Percentiles rank a stretch among this genome's conserved stretches.
Evolutionary conservation across 2,113 vertebrate species (phyloP).

Genomic region (Bufo gargarizans): DNA sequence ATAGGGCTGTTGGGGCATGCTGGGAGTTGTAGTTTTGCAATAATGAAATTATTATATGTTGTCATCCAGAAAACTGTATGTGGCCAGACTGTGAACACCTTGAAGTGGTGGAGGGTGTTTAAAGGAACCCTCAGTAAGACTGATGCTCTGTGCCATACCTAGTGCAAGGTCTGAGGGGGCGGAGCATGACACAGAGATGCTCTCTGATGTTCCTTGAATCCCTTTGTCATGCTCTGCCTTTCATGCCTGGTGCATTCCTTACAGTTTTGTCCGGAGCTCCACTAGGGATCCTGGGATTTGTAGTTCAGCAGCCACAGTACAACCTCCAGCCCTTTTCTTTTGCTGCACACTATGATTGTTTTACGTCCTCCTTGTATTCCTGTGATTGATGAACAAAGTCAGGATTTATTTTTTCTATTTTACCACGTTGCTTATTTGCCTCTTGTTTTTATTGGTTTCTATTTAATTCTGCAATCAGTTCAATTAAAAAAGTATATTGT

Average conservation of each 20-base stretch:
- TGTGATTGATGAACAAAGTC: background rate
- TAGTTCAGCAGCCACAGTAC: background rate
- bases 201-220: background rate
- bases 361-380: background rate
- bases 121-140: background rate
- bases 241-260: background rate
- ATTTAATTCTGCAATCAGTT: background rate
- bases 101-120: background rate
- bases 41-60: background rate
- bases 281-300: conserved; percentile 3
- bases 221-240: background rate
- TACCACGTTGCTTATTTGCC: background rate
- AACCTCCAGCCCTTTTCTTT: background rate
- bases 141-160: background rate
- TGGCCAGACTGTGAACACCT: background rate
- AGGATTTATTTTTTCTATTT: conserved; percentile 31
- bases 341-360: background rate
- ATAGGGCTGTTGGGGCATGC: too few species aligned
- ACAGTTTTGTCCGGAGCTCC: too few species aligned
- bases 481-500: background rate
- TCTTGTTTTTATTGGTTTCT: background rate
- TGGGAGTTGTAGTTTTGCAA: background rate
- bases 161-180: background rate
- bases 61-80: too few species aligned
- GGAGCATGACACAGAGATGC: background rate